Conservation (phyloP, 2,888 invertebrate species). For the Phyllotreta striolata region DNA sequence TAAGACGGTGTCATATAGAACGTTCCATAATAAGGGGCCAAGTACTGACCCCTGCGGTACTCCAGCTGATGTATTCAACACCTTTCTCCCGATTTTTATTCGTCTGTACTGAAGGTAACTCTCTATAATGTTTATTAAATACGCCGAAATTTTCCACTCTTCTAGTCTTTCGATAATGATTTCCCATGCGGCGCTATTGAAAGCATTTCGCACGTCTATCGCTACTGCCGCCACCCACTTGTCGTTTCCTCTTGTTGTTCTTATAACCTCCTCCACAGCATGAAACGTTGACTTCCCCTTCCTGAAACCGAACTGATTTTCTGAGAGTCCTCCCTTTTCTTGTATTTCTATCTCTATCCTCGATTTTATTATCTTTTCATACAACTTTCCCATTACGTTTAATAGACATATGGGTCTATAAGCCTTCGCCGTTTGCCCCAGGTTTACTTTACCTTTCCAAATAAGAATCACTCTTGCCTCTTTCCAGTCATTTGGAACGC, state of each 20-base stretch:
- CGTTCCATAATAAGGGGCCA: constrained; percentile 38
- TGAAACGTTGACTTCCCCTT: constrained; percentile 15
- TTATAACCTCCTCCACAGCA: constrained; percentile 16
- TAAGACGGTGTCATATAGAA: constrained; percentile 31
- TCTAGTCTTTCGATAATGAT: constrained; percentile 25
- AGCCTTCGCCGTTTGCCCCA: constrained; percentile 1
- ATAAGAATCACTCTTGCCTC: constrained; percentile 1
- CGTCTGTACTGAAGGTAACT: constrained; percentile 25
- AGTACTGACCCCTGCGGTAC: constrained; percentile 35
- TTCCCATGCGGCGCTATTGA: constrained; percentile 33
- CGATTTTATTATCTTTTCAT: constrained; percentile 4
- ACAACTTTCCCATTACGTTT: constrained; percentile 28
- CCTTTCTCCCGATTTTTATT: background rate
- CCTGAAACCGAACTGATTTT: constrained; percentile 1
- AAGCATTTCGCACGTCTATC: constrained; percentile 38
- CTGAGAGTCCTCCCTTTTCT: background rate
- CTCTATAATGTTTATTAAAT: constrained; percentile 12
- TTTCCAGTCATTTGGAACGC: constrained; percentile 31
- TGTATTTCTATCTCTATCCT: background rate
- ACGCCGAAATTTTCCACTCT: constrained; percentile 1
- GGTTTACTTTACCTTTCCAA: constrained; percentile 9
- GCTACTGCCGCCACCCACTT: constrained; percentile 11
- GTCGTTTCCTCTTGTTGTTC: background rate
- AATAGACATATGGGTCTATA: constrained; percentile 33
- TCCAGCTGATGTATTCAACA: constrained; percentile 11